Conservation (phyloP, 2,888 invertebrate genomes). For the Monopis laevigella region DNA sequence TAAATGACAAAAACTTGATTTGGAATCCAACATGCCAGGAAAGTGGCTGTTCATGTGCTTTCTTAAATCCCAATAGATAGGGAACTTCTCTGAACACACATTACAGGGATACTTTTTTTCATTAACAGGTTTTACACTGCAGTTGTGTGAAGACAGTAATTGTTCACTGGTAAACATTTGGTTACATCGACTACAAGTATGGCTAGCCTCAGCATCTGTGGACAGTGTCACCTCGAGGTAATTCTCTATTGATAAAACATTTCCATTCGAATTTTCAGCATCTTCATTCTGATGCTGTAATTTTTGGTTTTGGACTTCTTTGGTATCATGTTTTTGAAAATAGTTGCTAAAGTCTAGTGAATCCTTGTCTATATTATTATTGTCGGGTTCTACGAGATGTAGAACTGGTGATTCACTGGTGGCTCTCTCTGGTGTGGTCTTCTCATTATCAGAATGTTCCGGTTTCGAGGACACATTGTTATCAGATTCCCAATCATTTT, state of each 20-base stretch:
- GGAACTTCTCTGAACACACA: conserved; percentile 59
- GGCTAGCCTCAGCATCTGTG: conserved; percentile 62
- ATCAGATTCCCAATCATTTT: conserved; percentile 62
- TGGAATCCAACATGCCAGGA: conserved; percentile 62
- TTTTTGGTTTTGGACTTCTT: conserved; percentile 47
- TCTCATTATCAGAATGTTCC: conserved; percentile 59
- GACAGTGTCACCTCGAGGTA: conserved; percentile 62
- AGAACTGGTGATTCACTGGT: conserved; percentile 55
- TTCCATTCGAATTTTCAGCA: conserved; percentile 56
- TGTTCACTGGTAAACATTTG: conserved; percentile 60
- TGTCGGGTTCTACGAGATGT: conserved; percentile 57
- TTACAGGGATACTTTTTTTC: conserved; percentile 63
- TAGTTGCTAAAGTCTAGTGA: conserved; percentile 48
- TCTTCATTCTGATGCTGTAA: conserved; percentile 46
- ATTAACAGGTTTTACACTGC: conserved; percentile 53
- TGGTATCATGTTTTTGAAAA: conserved; percentile 49
- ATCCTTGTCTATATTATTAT: conserved; percentile 52
- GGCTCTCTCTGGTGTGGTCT: conserved; percentile 51
- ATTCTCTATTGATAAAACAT: conserved; percentile 63
- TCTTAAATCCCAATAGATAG: conserved; percentile 60
- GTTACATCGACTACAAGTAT: conserved; percentile 58
- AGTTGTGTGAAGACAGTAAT: conserved; percentile 47
- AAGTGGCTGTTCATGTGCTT: conserved; percentile 62
- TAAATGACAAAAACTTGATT: conserved; percentile 63
- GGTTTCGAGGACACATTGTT: conserved; percentile 55